phyloP scores from a whole-genome alignment of 1,140 invertebrate species.

The Heliconius hewitsoni region DNA sequence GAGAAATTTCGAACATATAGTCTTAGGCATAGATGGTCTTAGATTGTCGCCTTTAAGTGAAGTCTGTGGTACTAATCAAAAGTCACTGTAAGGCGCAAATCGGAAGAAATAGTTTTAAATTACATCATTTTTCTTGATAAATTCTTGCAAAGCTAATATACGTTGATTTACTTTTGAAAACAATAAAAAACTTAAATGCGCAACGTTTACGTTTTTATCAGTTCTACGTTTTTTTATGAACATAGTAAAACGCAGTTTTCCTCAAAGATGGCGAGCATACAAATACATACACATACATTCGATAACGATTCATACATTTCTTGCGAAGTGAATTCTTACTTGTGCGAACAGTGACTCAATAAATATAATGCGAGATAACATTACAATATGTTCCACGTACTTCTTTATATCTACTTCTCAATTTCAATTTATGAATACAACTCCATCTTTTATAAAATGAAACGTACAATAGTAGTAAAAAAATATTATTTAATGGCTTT shows the following conservation, averaged over 20 bases:
- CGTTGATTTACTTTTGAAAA: no score
- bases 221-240: neutral
- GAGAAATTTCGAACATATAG: no score
- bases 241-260: neutral
- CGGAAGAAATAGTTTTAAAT: no score
- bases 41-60: no score
- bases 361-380: neutral
- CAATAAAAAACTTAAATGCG: no score
- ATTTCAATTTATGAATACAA: neutral
- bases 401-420: neutral
- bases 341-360: constrained; percentile 1
- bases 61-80: no score
- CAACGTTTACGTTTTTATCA: neutral
- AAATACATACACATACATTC: neutral
- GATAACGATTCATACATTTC: constrained; percentile 13
- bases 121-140: no score
- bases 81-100: no score
- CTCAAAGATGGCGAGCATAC: neutral
- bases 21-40: no score
- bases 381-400: neutral
- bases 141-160: no score
- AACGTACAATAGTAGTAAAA: neutral
- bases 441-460: neutral
- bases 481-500: neutral
- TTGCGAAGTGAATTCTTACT: constrained; percentile 10